These are phyloP conservation scores for Aricia agestis DNA, from an alignment of 1,140 invertebrate species.

Conservation along the genomic window DNA sequence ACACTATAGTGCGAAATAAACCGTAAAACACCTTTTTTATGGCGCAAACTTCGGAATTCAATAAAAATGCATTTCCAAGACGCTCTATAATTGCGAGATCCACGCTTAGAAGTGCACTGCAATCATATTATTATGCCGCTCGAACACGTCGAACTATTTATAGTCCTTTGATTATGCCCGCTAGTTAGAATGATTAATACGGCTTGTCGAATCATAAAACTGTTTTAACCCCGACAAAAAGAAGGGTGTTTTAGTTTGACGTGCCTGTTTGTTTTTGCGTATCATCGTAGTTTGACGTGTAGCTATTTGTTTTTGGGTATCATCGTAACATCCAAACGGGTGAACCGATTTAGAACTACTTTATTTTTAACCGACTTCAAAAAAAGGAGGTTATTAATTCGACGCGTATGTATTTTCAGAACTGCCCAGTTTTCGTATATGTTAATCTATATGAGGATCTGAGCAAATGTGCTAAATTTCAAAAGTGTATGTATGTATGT, in stretches of 20 bases:
- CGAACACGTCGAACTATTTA: conserved; percentile 29
- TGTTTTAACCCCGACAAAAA: conserved; percentile 18
- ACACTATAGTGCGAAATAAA: too few relatives aligned
- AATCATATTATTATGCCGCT: conserved; percentile 61
- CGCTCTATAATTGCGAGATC: conserved; percentile 56
- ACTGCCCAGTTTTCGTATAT: too few relatives aligned
- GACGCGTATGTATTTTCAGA: too few relatives aligned
- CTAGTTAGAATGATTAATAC: conserved; percentile 17
- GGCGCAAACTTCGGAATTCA: background rate
- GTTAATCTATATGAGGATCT: too few relatives aligned
- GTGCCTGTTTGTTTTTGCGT: background rate
- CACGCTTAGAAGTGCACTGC: conserved; percentile 35
- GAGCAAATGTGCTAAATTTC: too few relatives aligned
- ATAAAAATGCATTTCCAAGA: conserved; percentile 8
- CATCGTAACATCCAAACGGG: too few relatives aligned
- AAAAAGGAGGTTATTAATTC: too few relatives aligned
- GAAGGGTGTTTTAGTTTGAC: background rate
- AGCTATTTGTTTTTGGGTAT: too few relatives aligned
- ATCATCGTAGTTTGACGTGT: background rate
- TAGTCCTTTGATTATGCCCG: conserved; percentile 2
- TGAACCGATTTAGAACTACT: too few relatives aligned
- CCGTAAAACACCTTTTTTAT: too few relatives aligned
- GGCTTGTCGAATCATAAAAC: conserved; percentile 17
- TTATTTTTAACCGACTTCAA: too few relatives aligned
- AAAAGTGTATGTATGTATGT: too few relatives aligned